These are phyloP conservation scores for Camarhynchus parvulus DNA, from an alignment of 2,113 vertebrate genomes.

Conservation along the genomic window DNA sequence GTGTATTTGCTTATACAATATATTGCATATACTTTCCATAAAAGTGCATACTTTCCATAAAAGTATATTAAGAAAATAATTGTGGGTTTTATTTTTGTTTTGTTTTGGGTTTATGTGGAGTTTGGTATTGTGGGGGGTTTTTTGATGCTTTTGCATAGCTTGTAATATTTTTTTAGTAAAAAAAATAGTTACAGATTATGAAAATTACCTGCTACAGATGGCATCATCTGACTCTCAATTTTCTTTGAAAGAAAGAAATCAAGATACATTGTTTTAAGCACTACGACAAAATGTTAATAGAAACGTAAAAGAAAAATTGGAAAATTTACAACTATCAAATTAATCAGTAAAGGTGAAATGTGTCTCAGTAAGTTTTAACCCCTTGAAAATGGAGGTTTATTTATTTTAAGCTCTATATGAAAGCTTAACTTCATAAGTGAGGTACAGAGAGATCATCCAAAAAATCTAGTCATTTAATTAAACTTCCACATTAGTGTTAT, in stretches of 20 bases:
- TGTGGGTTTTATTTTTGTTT: neutral
- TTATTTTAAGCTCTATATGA: neutral
- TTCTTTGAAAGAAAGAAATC: neutral
- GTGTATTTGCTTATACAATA: neutral
- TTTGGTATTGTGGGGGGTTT: neutral
- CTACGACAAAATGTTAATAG: neutral
- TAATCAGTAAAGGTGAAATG: neutral
- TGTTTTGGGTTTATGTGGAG: neutral
- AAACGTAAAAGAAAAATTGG: neutral
- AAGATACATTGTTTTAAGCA: neutral
- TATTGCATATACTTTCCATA: neutral
- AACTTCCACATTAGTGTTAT: neutral
- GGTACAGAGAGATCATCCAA: neutral
- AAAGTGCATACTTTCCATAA: neutral
- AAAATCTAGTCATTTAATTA: neutral
- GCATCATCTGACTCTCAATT: neutral
- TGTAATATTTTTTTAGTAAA: neutral
- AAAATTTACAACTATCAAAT: neutral
- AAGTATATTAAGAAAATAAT: neutral
- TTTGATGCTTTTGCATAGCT: neutral
- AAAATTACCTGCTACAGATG: neutral
- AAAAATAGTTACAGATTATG: neutral
- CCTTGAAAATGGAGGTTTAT: neutral
- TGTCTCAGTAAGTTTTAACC: neutral
- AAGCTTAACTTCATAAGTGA: neutral